Conservation (phyloP, 2,113 vertebrate species). For the Sporophila hypoxantha region DNA sequence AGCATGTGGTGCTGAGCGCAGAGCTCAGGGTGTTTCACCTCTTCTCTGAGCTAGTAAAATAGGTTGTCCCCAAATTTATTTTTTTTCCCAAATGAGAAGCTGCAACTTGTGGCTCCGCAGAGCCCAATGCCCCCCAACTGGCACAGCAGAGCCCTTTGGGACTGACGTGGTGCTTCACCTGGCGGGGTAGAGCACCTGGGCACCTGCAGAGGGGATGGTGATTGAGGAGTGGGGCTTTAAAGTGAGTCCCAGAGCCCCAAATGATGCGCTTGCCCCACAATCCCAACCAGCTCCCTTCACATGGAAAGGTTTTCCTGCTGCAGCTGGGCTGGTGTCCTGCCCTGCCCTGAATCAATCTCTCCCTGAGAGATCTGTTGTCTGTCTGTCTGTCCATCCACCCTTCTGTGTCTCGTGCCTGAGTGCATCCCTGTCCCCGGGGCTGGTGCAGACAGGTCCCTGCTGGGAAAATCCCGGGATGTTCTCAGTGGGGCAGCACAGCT, state of each 20-base stretch:
- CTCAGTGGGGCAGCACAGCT: background rate
- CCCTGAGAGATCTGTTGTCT: background rate
- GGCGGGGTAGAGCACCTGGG: rapidly evolving
- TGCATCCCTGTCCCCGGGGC: background rate
- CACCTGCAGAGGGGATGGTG: background rate
- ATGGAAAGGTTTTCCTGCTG: background rate
- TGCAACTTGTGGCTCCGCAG: rapidly evolving
- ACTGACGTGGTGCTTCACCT: background rate
- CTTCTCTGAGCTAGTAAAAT: background rate
- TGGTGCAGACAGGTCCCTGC: background rate
- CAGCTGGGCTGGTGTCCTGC: rapidly evolving
- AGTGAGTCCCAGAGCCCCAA: background rate
- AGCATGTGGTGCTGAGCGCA: rapidly evolving
- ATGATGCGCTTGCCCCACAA: background rate
- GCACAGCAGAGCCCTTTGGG: background rate
- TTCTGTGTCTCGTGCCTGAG: background rate
- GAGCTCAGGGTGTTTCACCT: background rate
- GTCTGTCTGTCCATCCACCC: background rate
- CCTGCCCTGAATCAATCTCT: background rate
- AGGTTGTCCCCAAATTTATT: background rate
- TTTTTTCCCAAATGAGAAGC: background rate
- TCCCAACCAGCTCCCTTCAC: background rate
- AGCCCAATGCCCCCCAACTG: rapidly evolving
- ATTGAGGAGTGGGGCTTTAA: background rate
- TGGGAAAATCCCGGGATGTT: background rate